phyloP scores from a whole-genome alignment of 2,797 vertebrate genomes.

The Acanthiza pusilla region DNA sequence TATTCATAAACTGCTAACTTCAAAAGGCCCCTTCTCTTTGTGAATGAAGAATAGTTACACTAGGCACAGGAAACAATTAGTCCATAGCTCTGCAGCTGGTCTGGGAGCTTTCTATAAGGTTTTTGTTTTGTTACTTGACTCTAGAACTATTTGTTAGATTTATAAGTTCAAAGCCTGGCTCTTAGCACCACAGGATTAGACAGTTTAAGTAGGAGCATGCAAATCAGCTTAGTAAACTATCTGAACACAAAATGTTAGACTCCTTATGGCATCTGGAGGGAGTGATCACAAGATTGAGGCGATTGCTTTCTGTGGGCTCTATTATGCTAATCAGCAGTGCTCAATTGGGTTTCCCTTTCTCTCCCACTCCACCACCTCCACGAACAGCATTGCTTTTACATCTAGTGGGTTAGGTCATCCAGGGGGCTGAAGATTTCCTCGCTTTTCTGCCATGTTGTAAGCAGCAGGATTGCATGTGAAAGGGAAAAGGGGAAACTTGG shows the following conservation, averaged over 20 bases:
- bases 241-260: slow-evolving; percentile 11
- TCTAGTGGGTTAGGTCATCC: neutral
- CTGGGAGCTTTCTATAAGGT: neutral
- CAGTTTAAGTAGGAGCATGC: slow-evolving; percentile 64
- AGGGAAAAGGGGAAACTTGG: neutral
- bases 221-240: slow-evolving; percentile 63
- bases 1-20: neutral
- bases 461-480: neutral
- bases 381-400: neutral
- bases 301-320: neutral
- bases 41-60: neutral
- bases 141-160: slow-evolving; percentile 54
- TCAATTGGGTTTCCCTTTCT: neutral
- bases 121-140: slow-evolving; percentile 54
- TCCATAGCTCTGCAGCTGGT: neutral
- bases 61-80: neutral
- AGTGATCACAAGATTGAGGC: slow-evolving; percentile 8
- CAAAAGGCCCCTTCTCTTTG: neutral
- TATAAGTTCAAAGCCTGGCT: slow-evolving; percentile 42
- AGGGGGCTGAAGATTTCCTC: neutral
- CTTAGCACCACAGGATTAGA: slow-evolving; percentile 14
- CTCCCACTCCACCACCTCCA: neutral
- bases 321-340: neutral
- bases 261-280: slow-evolving; percentile 23
- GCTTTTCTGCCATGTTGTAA: neutral